phyloP scores from a whole-genome alignment of 2,888 invertebrate genomes.

The Conus canariensis region DNA sequence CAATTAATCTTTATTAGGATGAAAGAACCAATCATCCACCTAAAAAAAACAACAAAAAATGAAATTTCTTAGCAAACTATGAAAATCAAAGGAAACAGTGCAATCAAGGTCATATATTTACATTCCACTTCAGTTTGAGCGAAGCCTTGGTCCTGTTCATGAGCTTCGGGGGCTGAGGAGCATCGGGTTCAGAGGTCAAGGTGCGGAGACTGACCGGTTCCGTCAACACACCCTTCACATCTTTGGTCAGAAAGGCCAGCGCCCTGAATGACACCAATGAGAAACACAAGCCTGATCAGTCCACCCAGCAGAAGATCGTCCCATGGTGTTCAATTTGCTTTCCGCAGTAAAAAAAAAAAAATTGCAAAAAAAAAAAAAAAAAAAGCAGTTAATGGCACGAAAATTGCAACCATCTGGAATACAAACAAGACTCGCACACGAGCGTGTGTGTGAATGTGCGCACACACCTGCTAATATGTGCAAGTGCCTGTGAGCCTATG shows the following conservation, averaged over 20 bases:
- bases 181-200: slow-evolving; percentile 89
- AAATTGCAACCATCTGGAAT: neutral
- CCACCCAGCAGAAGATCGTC: no score
- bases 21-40: no score
- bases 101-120: slow-evolving; percentile 62
- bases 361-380: neutral
- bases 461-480: no score
- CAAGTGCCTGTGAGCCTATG: no score
- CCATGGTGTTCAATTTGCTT: no score
- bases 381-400: neutral
- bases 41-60: no score
- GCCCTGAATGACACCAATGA: slow-evolving; percentile 64
- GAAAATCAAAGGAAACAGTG: no score
- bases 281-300: neutral
- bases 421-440: no score
- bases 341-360: no score
- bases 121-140: slow-evolving; percentile 79
- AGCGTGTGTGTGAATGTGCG: no score
- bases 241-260: slow-evolving; percentile 86
- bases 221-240: slow-evolving; percentile 87
- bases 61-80: no score
- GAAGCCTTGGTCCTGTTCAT: slow-evolving; percentile 86
- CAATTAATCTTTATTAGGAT: no score
- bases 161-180: slow-evolving; percentile 85
- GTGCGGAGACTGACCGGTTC: slow-evolving; percentile 90